Conservation (phyloP, 1,140 invertebrate species). For the Drosophila nikananu region DNA sequence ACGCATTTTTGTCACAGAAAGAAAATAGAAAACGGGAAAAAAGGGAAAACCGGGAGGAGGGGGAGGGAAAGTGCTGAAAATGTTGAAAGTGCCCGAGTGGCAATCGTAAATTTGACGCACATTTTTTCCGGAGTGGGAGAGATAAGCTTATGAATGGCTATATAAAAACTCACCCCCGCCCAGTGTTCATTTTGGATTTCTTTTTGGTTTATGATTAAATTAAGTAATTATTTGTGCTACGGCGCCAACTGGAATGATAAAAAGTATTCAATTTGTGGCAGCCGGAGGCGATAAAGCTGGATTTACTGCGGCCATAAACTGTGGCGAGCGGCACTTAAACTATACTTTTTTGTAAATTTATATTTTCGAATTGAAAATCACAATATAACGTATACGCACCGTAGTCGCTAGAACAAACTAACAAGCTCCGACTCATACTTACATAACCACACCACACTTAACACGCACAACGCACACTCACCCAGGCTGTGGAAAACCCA, state of each 20-base stretch:
- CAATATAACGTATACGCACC: slow-evolving; percentile 62
- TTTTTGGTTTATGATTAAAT: slow-evolving; percentile 75
- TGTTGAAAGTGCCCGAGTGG: slow-evolving; percentile 67
- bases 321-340: slow-evolving; percentile 36
- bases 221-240: slow-evolving; percentile 76
- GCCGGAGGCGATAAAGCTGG: slow-evolving; percentile 46
- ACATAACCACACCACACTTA: slow-evolving; percentile 17
- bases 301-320: slow-evolving; percentile 52
- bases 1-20: slow-evolving; percentile 59
- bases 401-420: slow-evolving; percentile 62
- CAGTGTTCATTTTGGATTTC: slow-evolving; percentile 48
- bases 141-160: slow-evolving; percentile 75
- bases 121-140: slow-evolving; percentile 35
- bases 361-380: slow-evolving; percentile 28
- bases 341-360: slow-evolving; percentile 42
- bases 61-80: slow-evolving; percentile 61
- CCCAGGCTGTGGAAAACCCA: slow-evolving; percentile 50
- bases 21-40: slow-evolving; percentile 29
- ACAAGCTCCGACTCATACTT: slow-evolving; percentile 45
- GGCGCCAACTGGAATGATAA: slow-evolving; percentile 62
- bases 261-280: slow-evolving; percentile 55
- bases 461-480: slow-evolving; percentile 15
- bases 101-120: slow-evolving; percentile 76
- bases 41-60: background rate
- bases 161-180: slow-evolving; percentile 66